Conservation (phyloP, 2,797 vertebrate species). For the Falco concolor region DNA sequence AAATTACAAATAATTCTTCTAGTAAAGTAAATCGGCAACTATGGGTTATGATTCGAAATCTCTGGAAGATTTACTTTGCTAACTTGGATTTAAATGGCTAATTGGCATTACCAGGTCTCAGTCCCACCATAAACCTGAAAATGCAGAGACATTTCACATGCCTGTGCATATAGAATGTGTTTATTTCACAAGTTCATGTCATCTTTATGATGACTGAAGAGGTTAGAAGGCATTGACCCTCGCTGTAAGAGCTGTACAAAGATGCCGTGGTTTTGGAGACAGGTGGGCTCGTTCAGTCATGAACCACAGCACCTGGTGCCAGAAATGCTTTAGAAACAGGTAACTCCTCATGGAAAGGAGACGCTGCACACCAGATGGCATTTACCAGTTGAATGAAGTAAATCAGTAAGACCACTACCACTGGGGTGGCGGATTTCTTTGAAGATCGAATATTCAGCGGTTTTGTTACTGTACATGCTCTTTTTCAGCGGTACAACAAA, state of each 20-base stretch:
- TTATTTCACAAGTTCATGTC: not conserved
- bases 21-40: not conserved
- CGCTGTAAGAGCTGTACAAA: not conserved
- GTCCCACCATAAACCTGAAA: not conserved
- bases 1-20: not conserved
- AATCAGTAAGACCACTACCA: not conserved
- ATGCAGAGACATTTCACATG: accelerated
- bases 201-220: not conserved
- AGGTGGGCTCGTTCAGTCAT: accelerated
- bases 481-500: not conserved
- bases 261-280: not conserved
- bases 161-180: accelerated
- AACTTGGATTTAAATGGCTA: not conserved
- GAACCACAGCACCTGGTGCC: not conserved
- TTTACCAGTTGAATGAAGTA: not conserved
- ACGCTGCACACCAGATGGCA: not conserved
- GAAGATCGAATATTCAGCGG: not conserved
- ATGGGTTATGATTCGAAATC: not conserved
- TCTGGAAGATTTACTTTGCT: not conserved
- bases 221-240: not conserved
- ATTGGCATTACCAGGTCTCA: not conserved
- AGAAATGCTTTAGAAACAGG: not conserved
- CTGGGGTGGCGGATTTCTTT: not conserved
- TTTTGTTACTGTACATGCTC: not conserved
- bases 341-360: not conserved